These are phyloP conservation scores for Drosophila sturtevanti DNA, from an alignment of 1,140 invertebrate genomes.

Conservation along the genomic window DNA sequence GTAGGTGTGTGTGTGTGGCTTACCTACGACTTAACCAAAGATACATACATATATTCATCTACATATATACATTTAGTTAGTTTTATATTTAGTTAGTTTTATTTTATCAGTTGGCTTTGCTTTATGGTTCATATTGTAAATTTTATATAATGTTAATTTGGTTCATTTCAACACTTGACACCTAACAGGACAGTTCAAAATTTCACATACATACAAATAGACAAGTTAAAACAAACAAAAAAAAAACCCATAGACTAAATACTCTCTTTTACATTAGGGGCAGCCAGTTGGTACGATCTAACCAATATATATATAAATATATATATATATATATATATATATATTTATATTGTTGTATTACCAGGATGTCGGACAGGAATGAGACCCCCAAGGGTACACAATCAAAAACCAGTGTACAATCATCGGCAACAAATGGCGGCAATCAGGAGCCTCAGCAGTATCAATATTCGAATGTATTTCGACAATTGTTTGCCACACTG, in stretches of 20 bases:
- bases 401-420: neutral
- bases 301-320: too few species aligned
- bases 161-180: neutral
- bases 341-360: neutral
- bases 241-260: slow-evolving; percentile 1
- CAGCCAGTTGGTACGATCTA: too few species aligned
- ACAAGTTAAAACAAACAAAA: neutral
- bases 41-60: too few species aligned
- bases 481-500: slow-evolving; percentile 29
- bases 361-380: neutral
- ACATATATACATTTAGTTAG: too few species aligned
- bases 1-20: too few species aligned
- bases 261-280: neutral
- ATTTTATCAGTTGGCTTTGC: neutral
- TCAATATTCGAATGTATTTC: slow-evolving; percentile 9
- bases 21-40: too few species aligned
- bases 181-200: neutral
- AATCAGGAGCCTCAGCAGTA: neutral
- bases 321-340: too few species aligned
- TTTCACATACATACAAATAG: neutral
- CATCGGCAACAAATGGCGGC: too few species aligned
- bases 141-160: neutral
- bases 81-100: too few species aligned
- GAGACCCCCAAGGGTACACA: neutral
- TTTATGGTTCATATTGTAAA: too few species aligned